Evolutionary conservation across 2,797 vertebrate species (phyloP).

Genomic region (Hapalemur alaotrensis): DNA sequence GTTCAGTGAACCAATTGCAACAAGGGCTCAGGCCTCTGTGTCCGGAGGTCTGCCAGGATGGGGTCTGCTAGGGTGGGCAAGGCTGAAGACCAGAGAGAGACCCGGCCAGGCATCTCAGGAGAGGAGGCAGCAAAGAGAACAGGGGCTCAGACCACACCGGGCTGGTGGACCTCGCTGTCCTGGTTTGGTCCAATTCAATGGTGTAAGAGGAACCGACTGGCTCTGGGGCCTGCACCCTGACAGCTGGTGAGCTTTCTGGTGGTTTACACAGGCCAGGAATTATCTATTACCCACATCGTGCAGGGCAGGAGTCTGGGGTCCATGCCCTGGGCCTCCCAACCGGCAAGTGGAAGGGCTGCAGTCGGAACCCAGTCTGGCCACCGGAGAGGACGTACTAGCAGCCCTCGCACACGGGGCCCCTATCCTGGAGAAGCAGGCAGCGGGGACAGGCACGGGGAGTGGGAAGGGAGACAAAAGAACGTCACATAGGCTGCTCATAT

Average conservation of each 20-base stretch:
- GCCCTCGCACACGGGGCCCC: neutral
- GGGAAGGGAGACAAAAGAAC: neutral
- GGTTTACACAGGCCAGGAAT: neutral
- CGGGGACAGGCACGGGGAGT: neutral
- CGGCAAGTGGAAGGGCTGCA: neutral
- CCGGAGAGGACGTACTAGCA: too few species aligned
- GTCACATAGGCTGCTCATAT: neutral
- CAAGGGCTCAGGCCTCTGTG: neutral
- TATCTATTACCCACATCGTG: too few species aligned
- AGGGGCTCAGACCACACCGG: neutral
- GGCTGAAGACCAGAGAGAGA: neutral
- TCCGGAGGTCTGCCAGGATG: neutral
- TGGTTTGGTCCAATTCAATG: neutral
- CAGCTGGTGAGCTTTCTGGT: neutral
- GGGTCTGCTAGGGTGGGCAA: too few species aligned
- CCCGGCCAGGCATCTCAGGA: neutral
- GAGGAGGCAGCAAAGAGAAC: neutral
- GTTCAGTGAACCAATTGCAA: neutral
- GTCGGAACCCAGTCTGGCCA: neutral
- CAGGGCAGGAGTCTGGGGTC: neutral
- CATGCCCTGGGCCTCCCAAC: neutral
- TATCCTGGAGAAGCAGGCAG: neutral
- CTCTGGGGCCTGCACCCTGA: neutral
- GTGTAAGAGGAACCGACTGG: neutral
- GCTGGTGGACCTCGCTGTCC: neutral